Base-by-base conservation (phyloP, 1,140 invertebrate genomes). In the Carcinoscorpius rotundicauda region DNA sequence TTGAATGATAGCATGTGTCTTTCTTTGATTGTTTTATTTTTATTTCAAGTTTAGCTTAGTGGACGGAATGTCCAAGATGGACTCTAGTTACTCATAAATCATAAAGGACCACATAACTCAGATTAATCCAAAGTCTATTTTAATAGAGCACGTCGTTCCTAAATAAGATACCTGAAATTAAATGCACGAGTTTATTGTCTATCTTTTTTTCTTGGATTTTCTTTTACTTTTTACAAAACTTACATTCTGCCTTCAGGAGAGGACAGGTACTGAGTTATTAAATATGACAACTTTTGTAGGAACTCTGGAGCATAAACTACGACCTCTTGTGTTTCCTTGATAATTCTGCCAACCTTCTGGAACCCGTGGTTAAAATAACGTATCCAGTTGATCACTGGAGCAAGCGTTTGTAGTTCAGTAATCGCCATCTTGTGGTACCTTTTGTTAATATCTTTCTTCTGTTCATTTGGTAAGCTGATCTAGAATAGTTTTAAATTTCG, bases 201-300 rank as follows among this genome's bases (percentile, higher is more conserved):
- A 29, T 29, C 29, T 29, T 29, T 29, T 29, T 0, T 29, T 55
- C 53, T 55, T n/a, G 6, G 53, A 55, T 55, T 8, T 11, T 5
- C 3, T 4, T 10, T 4, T 80, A 84, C 29, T 29, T 29, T 29
- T 29, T 29, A 29, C 0, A 29, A 29, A 55, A 55, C 53, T 55
- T 55, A 55, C 53, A 55, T 55, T 55, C 53, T 8, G 53, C 53
- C 53, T 55, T 55, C 53, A 55, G 53, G 8, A n/a, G 53, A 55
- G n/a, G 53, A 55, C 8, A 55, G 53, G n/a, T 55, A 55, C n/a
- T 55, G 8, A 9, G 8, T n/a, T 8, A 55, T 55, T 8, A 55
- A n/a, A 8, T 55, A n/a, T 9, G 53, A 55, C 53, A 55, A 9
- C 53, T 55, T n/a, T 55, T 55, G 53, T 55, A 55, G 8, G n/a